phyloP scores from a whole-genome alignment of 2,888 invertebrate genomes.

The Temnothorax rugatulus region DNA sequence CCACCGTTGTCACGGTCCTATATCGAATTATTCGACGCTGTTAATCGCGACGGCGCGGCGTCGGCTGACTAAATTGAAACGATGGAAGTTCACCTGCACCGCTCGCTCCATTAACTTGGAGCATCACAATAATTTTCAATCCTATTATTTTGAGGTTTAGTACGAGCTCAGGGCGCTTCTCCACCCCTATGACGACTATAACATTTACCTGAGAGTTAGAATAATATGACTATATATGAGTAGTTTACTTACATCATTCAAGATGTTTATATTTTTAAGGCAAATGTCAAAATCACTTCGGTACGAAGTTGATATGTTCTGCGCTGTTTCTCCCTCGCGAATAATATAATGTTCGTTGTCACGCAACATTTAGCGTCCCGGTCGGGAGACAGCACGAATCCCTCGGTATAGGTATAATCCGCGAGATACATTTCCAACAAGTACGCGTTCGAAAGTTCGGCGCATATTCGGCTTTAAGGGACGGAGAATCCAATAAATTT shows the following conservation, averaged over 20 bases:
- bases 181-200: background rate
- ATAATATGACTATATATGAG: background rate
- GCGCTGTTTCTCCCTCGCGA: background rate
- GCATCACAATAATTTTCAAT: constrained; percentile 16
- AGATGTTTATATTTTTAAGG: background rate
- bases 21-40: constrained; percentile 26
- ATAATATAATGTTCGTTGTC: constrained; percentile 32
- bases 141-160: background rate
- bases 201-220: background rate
- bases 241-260: background rate
- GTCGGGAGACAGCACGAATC: background rate
- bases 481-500: constrained; percentile 76
- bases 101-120: constrained; percentile 20
- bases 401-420: constrained; percentile 42
- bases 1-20: constrained; percentile 6
- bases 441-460: constrained; percentile 60
- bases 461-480: constrained; percentile 69
- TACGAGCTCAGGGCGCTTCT: background rate
- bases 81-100: background rate
- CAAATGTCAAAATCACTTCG: background rate
- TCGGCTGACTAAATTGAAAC: background rate
- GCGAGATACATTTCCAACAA: constrained; percentile 56
- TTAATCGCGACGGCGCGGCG: constrained; percentile 1
- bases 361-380: constrained; percentile 31
- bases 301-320: background rate